phyloP scores from a whole-genome alignment of 1,140 invertebrate species.

The Octopus bimaculoides region DNA sequence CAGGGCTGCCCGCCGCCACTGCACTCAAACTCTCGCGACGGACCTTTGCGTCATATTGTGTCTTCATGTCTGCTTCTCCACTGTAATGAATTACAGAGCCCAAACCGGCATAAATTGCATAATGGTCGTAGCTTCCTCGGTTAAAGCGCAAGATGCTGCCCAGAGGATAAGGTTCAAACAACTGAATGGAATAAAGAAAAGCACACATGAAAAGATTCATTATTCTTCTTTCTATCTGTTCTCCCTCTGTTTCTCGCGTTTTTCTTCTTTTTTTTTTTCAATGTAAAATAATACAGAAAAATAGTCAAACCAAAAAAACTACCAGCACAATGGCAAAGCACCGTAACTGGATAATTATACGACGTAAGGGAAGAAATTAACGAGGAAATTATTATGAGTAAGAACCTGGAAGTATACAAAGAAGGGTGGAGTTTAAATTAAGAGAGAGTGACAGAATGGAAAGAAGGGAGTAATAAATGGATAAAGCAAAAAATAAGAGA shows the following conservation, averaged over 20 bases:
- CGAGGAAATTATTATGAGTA: too few relatives aligned
- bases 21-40: neutral
- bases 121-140: neutral
- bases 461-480: too few relatives aligned
- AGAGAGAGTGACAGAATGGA: too few relatives aligned
- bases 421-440: too few relatives aligned
- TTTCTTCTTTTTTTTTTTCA: too few relatives aligned
- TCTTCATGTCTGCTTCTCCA: neutral
- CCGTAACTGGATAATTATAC: too few relatives aligned
- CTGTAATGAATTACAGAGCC: neutral
- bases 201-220: neutral
- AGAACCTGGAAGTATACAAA: too few relatives aligned
- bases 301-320: too few relatives aligned
- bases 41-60: neutral
- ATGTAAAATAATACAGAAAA: too few relatives aligned
- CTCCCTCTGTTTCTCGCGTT: neutral
- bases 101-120: neutral
- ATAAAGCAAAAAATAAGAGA: too few relatives aligned
- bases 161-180: neutral
- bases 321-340: too few relatives aligned
- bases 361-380: too few relatives aligned
- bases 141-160: neutral
- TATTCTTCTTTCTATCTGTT: neutral
- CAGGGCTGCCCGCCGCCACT: neutral
- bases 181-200: neutral